Evolutionary conservation across 1,140 invertebrate species (phyloP).

Genomic region (Saccostrea glomerata): DNA sequence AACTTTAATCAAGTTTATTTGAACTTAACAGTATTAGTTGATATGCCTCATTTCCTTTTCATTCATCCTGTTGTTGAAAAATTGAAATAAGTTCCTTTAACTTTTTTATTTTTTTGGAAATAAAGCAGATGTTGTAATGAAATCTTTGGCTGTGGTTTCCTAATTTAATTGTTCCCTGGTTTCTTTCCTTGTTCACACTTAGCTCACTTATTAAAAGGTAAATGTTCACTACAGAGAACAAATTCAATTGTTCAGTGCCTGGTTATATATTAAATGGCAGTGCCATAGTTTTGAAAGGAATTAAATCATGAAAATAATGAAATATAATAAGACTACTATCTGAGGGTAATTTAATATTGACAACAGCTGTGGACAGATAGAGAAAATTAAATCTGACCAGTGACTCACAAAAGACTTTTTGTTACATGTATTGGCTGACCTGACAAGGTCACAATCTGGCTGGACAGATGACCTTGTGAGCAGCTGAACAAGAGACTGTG

Average conservation of each 20-base stretch:
- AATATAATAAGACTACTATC: not conserved
- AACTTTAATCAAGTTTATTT: conserved; percentile 35
- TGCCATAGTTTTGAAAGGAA: too few relatives aligned
- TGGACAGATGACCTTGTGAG: not conserved
- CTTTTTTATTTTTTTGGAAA: not conserved
- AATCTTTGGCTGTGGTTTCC: not conserved
- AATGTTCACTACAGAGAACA: not conserved
- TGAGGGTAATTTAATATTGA: not conserved
- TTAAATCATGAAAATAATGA: too few relatives aligned
- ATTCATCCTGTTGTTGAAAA: conserved; percentile 34
- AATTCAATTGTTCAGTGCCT: too few relatives aligned
- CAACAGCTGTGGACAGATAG: not conserved
- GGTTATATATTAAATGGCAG: too few relatives aligned
- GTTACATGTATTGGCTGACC: not conserved
- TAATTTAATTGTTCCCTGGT: not conserved
- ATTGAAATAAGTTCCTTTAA: conserved; percentile 10
- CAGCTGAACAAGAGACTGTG: not conserved
- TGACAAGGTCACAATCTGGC: not conserved
- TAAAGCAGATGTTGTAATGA: conserved; percentile 20
- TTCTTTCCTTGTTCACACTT: not conserved
- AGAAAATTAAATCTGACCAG: not conserved
- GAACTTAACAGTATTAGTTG: conserved; percentile 32
- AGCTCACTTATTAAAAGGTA: not conserved
- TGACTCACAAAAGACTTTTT: not conserved
- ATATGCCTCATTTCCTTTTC: conserved; percentile 33